Percentiles rank a stretch among this genome's conserved stretches.
Evolutionary conservation across 1,140 invertebrate genomes (phyloP).

Genomic region (Andricus grossulariae): DNA sequence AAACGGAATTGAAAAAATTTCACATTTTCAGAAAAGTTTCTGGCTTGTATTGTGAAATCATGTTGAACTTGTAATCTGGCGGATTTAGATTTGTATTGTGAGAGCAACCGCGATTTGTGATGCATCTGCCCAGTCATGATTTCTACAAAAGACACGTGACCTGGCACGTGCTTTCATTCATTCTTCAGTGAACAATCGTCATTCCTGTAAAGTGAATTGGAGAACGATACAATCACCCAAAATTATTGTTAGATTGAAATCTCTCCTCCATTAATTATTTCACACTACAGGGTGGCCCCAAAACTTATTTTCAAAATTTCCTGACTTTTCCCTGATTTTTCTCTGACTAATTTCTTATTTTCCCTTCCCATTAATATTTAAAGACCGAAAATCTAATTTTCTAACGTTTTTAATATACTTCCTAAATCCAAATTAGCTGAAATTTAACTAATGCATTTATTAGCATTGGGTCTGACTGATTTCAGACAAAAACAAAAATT

Average conservation of each 20-base stretch:
- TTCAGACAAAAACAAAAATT: too few relatives aligned
- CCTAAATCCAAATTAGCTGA: too few relatives aligned
- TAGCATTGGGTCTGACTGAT: too few relatives aligned
- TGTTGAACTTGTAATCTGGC: constrained; percentile 61
- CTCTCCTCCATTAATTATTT: background rate
- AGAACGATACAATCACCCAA: background rate
- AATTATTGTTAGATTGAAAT: background rate
- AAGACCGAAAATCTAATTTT: too few relatives aligned
- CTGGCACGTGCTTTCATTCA: constrained; percentile 51
- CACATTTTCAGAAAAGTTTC: background rate
- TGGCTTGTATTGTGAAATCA: constrained; percentile 50
- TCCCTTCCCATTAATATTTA: too few relatives aligned
- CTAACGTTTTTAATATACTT: too few relatives aligned
- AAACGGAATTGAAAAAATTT: background rate
- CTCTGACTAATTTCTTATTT: too few relatives aligned
- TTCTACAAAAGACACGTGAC: constrained; percentile 60
- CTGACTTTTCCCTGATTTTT: too few relatives aligned
- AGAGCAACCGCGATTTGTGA: constrained; percentile 58
- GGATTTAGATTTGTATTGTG: constrained; percentile 60
- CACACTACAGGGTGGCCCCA: background rate
- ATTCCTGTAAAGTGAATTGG: constrained; percentile 66
- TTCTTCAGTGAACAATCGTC: constrained; percentile 47
- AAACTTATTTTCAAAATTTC: too few relatives aligned
- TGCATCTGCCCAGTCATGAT: constrained; percentile 61
- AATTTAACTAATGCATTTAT: too few relatives aligned